These are phyloP conservation scores for Chionis minor DNA, from an alignment of 2,113 vertebrate genomes.

Conservation along the genomic window DNA sequence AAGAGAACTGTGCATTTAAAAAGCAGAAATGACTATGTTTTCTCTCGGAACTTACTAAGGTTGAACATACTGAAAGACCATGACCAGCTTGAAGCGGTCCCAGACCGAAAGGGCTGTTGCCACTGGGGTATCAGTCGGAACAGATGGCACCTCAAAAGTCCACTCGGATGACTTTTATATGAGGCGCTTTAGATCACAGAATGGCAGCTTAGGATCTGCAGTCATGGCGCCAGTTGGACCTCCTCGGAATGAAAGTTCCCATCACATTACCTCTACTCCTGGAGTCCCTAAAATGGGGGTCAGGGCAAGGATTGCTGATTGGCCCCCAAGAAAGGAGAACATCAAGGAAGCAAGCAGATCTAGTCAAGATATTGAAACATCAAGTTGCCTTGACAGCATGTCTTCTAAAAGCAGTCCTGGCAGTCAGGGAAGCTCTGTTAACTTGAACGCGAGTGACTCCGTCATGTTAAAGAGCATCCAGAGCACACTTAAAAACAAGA, in stretches of 20 bases:
- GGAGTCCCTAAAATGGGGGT: constrained; percentile 97
- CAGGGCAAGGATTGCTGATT: constrained; percentile 92
- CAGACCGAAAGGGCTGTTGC: constrained; percentile 89
- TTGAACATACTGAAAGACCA: constrained; percentile 72
- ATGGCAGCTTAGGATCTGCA: constrained; percentile 84
- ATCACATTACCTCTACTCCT: constrained; percentile 84
- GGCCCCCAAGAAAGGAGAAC: constrained; percentile 92
- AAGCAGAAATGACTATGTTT: constrained; percentile 71
- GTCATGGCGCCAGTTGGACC: constrained; percentile 77
- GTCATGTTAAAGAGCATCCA: constrained; percentile 93
- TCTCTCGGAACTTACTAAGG: constrained; percentile 72
- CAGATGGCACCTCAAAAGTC: constrained; percentile 79
- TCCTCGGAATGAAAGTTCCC: constrained; percentile 86
- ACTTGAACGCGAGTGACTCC: constrained; percentile 88
- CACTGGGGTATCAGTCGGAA: constrained; percentile 73
- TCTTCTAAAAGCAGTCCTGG: constrained; percentile 85
- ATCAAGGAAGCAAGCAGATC: constrained; percentile 78
- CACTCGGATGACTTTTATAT: constrained; percentile 94
- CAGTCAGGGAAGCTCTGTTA: constrained; percentile 84
- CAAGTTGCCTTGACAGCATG: constrained; percentile 84
- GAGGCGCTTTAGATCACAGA: constrained; percentile 87
- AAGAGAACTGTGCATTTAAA: constrained; percentile 71
- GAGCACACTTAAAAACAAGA: constrained; percentile 88
- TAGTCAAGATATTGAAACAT: constrained; percentile 82
- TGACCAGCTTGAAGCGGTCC: constrained; percentile 91